Conservation (phyloP, 2,113 vertebrate species). For the Hemicordylus capensis region DNA sequence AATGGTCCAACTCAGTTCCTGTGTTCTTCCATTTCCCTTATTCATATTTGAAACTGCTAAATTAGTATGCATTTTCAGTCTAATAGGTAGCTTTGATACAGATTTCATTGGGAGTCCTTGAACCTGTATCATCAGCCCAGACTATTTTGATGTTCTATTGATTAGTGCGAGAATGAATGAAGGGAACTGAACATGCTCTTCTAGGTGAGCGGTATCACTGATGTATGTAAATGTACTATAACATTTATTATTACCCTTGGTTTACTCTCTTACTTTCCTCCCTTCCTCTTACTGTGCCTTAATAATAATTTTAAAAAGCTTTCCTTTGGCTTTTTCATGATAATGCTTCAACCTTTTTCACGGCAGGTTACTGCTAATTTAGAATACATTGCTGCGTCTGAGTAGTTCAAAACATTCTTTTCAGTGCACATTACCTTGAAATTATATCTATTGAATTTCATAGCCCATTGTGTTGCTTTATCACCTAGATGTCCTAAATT, state of each 20-base stretch:
- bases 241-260: not conserved
- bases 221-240: not conserved
- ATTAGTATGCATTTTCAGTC: not conserved
- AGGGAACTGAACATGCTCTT: not conserved
- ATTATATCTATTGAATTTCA: constrained; percentile 7
- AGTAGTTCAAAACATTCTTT: constrained; percentile 11
- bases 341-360: not conserved
- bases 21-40: not conserved
- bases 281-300: not conserved
- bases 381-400: not conserved
- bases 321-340: not conserved
- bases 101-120: not conserved
- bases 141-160: not conserved
- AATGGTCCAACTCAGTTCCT: not conserved
- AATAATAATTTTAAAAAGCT: not conserved
- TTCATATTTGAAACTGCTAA: not conserved
- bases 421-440: constrained; percentile 9
- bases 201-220: not conserved
- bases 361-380: constrained; percentile 4
- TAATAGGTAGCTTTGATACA: not conserved
- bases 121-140: not conserved
- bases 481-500: not conserved
- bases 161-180: not conserved
- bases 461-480: not conserved
- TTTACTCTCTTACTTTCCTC: not conserved